Base-by-base conservation (phyloP, 2,113 vertebrate species). In the Trinectes maculatus region DNA sequence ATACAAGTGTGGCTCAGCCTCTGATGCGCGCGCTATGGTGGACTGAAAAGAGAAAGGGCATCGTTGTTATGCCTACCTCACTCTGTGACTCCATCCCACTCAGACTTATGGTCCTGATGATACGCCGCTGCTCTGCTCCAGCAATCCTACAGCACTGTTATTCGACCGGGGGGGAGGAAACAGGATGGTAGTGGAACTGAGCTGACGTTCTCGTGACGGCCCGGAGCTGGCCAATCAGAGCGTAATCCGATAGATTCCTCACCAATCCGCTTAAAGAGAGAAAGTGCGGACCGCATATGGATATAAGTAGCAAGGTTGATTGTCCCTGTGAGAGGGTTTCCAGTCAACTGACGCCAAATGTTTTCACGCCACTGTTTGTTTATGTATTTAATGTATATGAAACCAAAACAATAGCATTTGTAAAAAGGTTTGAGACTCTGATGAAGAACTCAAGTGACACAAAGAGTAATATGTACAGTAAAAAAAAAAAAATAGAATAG, bases 261-360 rank as follows among this genome's bases (percentile, higher is more conserved):
- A 51, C 91, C 92, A 91, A 92, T 92, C 89, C 47, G 47, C 68
- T 67, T 46, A 40, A 7, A 55, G 55, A 29, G 49, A 36, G 60
- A 65, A 51, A 59, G 21, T 8, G 70, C 37, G 9, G 37, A 29
- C 3, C 21, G 31, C n/a, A 4, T 2, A 21, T 22, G 9, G 18
- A 8, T 60, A 19, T 10, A 9, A 22, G 61, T 66, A 92, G 88
- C 92, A 93, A 80, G 91, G 76, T 93, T 88, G 92, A 89, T 91
- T 91, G 92, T 89, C 83, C 77, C 83, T 84, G 84, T 89, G 71
- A 21, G 87, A 87, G 79, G 85, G 90, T 89, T 71, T 62, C 18
- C 36, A 26, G 29, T 44, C 51, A 80, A 74, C 55, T 80, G 66
- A 26, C 47, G 56, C 59, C 47, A 72, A 77, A 3, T 62, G 60